Evolutionary conservation across 2,888 invertebrate species (phyloP).

Genomic region (Sminthurides aquaticus): DNA sequence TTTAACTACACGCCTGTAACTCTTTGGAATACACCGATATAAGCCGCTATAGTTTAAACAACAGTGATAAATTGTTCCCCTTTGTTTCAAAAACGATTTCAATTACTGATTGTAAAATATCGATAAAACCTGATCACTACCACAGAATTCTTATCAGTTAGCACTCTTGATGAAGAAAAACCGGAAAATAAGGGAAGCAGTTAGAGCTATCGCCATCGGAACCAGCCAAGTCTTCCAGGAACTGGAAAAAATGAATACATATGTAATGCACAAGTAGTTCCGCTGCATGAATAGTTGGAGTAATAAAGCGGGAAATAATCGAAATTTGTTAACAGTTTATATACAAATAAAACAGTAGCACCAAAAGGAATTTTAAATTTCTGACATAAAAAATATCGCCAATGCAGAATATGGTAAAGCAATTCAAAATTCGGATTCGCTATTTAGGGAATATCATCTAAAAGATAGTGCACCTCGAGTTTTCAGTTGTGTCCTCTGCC

Average conservation of each 20-base stretch:
- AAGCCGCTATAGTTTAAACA: too few species aligned
- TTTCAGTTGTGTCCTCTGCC: conserved; percentile 36
- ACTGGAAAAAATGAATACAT: conserved; percentile 35
- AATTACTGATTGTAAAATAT: background rate
- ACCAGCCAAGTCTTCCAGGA: conserved; percentile 46
- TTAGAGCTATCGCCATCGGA: conserved; percentile 45
- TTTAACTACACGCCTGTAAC: too few species aligned
- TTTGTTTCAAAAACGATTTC: background rate
- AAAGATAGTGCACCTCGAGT: conserved; percentile 29
- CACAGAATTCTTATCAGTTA: background rate
- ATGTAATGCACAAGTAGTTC: too few species aligned
- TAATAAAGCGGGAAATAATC: too few species aligned
- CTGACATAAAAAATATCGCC: too few species aligned
- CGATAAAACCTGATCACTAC: background rate
- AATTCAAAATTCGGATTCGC: too few species aligned
- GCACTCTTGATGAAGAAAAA: conserved; percentile 42
- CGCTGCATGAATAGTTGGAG: too few species aligned
- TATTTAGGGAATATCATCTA: too few species aligned
- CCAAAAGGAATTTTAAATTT: too few species aligned
- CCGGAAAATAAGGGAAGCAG: conserved; percentile 46
- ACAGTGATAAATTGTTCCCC: background rate
- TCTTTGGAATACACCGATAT: conserved; percentile 1
- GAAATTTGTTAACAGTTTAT: too few species aligned
- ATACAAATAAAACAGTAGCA: too few species aligned
- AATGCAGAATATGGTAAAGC: too few species aligned